phyloP scores from a whole-genome alignment of 2,888 invertebrate species.

The Adelphocoris suturalis region DNA sequence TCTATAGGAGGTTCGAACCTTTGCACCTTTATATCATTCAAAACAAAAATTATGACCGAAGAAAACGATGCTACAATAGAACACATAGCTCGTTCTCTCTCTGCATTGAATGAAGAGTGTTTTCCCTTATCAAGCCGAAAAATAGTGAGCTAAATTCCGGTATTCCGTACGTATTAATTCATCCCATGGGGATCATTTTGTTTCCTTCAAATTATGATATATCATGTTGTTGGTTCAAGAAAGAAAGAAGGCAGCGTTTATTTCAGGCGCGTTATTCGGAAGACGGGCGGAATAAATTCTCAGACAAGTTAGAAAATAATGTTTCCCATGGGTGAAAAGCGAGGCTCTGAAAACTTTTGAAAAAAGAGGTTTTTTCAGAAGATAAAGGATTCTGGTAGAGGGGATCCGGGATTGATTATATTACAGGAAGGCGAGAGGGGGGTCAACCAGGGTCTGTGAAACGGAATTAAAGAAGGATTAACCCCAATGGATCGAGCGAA shows the following conservation, averaged over 20 bases:
- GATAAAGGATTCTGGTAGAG: neutral
- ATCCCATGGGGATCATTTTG: too few relatives aligned
- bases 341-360: neutral
- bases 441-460: neutral
- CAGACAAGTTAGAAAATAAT: neutral
- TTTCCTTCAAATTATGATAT: too few relatives aligned
- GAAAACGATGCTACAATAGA: neutral
- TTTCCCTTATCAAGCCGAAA: too few relatives aligned
- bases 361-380: neutral
- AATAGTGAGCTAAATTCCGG: too few relatives aligned
- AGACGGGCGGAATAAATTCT: slow-evolving; percentile 18
- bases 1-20: neutral
- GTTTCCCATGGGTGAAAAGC: neutral
- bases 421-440: neutral
- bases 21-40: neutral
- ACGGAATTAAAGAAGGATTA: slow-evolving; percentile 10
- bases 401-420: slow-evolving; percentile 7
- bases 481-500: neutral
- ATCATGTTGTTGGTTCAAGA: neutral
- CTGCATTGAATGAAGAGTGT: neutral
- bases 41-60: neutral
- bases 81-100: neutral
- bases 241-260: neutral
- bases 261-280: neutral
- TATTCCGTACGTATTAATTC: too few relatives aligned